phyloP scores from a whole-genome alignment of 2,113 vertebrate genomes.

The Pseudopodoces humilis region DNA sequence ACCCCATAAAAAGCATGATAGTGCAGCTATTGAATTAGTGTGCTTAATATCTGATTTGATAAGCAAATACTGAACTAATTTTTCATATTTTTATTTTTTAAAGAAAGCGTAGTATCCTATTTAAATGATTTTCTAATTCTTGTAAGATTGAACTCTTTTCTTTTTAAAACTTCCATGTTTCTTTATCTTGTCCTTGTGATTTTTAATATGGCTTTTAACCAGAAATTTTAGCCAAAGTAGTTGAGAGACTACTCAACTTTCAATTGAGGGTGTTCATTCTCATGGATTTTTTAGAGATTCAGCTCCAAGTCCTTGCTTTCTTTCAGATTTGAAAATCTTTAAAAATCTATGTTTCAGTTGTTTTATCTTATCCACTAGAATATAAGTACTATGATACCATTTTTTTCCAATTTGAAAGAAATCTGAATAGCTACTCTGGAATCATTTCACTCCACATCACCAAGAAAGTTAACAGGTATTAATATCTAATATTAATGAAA shows the following conservation, averaged over 20 bases:
- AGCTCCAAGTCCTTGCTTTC: not conserved
- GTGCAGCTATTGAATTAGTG: not conserved
- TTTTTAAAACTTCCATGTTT: not conserved
- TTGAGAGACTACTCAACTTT: too few relatives aligned
- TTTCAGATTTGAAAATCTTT: not conserved
- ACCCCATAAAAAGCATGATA: not conserved
- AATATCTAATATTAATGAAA: not conserved
- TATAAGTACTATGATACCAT: not conserved
- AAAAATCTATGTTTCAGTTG: not conserved
- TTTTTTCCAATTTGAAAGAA: not conserved
- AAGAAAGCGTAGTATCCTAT: not conserved
- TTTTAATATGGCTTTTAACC: not conserved
- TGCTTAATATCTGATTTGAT: not conserved
- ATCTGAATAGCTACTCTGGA: not conserved
- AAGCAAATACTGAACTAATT: not conserved
- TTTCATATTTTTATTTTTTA: not conserved
- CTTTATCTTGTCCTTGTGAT: not conserved
- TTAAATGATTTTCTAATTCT: not conserved
- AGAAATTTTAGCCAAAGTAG: not conserved
- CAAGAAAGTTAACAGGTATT: not conserved
- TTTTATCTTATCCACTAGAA: not conserved
- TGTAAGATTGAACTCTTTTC: not conserved
- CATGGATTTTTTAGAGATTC: not conserved
- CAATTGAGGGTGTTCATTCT: not conserved
- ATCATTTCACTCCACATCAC: accelerated